Evolutionary conservation across 2,113 vertebrate genomes (phyloP).

Genomic region (Antennarius striatus): DNA sequence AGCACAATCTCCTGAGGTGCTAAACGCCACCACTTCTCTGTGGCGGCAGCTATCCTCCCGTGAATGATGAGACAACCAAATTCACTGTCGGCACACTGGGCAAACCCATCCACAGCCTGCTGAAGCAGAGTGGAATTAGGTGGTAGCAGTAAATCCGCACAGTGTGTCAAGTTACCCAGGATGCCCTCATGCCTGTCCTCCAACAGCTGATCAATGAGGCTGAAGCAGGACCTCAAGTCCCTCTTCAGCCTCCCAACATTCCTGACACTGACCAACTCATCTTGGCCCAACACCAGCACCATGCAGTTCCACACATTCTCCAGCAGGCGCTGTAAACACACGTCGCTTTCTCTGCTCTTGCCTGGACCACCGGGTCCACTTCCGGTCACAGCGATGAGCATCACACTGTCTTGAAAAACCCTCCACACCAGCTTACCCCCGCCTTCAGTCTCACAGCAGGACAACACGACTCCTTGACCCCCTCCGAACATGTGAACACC

Average conservation of each 20-base stretch:
- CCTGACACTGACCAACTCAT: slow-evolving; percentile 83
- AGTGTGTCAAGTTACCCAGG: slow-evolving; percentile 86
- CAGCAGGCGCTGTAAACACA: slow-evolving; percentile 82
- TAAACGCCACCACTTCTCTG: slow-evolving; percentile 90
- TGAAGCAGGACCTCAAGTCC: slow-evolving; percentile 86
- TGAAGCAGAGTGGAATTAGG: slow-evolving; percentile 78
- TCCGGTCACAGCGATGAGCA: slow-evolving; percentile 85
- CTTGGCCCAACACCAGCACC: slow-evolving; percentile 89
- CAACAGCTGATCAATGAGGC: slow-evolving; percentile 86
- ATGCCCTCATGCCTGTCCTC: slow-evolving; percentile 73
- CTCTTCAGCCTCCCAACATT: slow-evolving; percentile 91
- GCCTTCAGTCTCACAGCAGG: slow-evolving; percentile 78
- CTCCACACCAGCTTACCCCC: slow-evolving; percentile 86
- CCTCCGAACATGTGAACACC: slow-evolving; percentile 93
- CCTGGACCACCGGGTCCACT: slow-evolving; percentile 50
- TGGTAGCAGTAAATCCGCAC: slow-evolving; percentile 83
- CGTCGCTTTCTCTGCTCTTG: slow-evolving; percentile 60
- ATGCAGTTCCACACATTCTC: slow-evolving; percentile 89
- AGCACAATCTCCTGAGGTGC: slow-evolving; percentile 85
- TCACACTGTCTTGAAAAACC: slow-evolving; percentile 88
- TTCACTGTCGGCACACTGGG: slow-evolving; percentile 80
- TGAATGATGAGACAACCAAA: slow-evolving; percentile 84
- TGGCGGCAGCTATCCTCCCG: slow-evolving; percentile 81
- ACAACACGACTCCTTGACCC: slow-evolving; percentile 83
- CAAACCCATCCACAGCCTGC: slow-evolving; percentile 82